A percentile compares a stretch with the other conserved stretches of the same genome.
These are phyloP conservation scores for Argyrosomus regius DNA, from an alignment of 2,797 vertebrate genomes.

Conservation along the genomic window DNA sequence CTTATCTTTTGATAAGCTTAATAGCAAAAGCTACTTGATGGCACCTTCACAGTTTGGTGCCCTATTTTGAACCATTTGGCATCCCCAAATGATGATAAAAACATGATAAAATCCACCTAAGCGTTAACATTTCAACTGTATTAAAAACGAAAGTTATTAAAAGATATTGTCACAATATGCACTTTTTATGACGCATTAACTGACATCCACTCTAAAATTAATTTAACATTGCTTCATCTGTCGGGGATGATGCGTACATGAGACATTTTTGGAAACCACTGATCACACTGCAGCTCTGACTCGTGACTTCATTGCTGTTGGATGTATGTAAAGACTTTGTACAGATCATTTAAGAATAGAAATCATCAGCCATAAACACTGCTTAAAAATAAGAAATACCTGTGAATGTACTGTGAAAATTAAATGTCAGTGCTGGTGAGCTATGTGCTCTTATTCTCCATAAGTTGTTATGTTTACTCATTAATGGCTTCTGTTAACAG, in stretches of 20 bases:
- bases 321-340: not conserved
- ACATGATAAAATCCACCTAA: not conserved
- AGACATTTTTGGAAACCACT: not conserved
- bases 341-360: not conserved
- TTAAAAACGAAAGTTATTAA: not conserved
- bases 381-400: not conserved
- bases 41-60: no score
- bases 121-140: not conserved
- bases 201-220: not conserved
- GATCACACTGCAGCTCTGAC: not conserved
- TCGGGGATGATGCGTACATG: no score
- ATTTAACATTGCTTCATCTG: no score
- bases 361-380: not conserved
- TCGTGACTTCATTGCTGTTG: not conserved
- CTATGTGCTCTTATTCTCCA: constrained; percentile 20
- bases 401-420: constrained; percentile 28
- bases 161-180: not conserved
- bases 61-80: no score
- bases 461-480: constrained; percentile 43
- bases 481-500: constrained; percentile 55
- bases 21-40: no score
- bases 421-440: constrained; percentile 22
- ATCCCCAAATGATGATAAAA: no score
- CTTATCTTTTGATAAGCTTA: no score
- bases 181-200: not conserved